phyloP scores from a whole-genome alignment of 1,140 invertebrate genomes.

The Drosophila kanapiae region DNA sequence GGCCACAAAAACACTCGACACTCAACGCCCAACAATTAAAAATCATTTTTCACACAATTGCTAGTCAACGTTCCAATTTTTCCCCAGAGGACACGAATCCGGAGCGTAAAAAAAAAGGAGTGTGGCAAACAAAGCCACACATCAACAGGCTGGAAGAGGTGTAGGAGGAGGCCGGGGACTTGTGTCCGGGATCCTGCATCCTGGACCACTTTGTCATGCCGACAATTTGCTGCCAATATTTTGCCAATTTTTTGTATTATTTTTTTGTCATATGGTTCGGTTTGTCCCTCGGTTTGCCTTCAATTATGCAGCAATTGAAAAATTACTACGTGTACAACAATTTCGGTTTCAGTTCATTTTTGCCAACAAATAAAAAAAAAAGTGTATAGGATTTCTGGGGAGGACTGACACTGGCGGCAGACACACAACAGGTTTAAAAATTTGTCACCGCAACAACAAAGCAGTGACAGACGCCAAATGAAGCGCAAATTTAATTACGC shows the following conservation, averaged over 20 bases:
- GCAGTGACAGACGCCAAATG: conserved; percentile 76
- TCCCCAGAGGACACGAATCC: conserved; percentile 36
- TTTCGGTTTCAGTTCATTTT: conserved; percentile 49
- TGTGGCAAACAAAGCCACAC: conserved; percentile 64
- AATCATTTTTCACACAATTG: conserved; percentile 70
- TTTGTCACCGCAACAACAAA: conserved; percentile 79
- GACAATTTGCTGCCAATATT: conserved; percentile 82
- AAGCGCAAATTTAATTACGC: conserved; percentile 83
- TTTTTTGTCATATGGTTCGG: neutral
- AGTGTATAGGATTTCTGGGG: conserved; percentile 22
- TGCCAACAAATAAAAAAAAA: conserved; percentile 4
- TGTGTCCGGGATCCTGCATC: neutral
- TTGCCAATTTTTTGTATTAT: conserved; percentile 63
- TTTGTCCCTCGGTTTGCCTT: conserved; percentile 50
- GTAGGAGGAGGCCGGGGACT: conserved; percentile 11
- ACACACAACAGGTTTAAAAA: conserved; percentile 74
- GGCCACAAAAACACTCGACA: conserved; percentile 54
- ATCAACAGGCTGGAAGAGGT: conserved; percentile 65
- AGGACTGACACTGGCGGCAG: neutral
- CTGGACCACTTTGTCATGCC: conserved; percentile 43
- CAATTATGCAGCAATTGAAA: conserved; percentile 85
- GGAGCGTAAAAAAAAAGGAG: conserved; percentile 24
- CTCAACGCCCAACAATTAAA: conserved; percentile 72
- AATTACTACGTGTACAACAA: conserved; percentile 81
- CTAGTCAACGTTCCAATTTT: conserved; percentile 57